A percentile compares a stretch with the other conserved stretches of the same genome.
Conservation (phyloP, 2,888 invertebrate species). For the Cepaea hortensis region DNA sequence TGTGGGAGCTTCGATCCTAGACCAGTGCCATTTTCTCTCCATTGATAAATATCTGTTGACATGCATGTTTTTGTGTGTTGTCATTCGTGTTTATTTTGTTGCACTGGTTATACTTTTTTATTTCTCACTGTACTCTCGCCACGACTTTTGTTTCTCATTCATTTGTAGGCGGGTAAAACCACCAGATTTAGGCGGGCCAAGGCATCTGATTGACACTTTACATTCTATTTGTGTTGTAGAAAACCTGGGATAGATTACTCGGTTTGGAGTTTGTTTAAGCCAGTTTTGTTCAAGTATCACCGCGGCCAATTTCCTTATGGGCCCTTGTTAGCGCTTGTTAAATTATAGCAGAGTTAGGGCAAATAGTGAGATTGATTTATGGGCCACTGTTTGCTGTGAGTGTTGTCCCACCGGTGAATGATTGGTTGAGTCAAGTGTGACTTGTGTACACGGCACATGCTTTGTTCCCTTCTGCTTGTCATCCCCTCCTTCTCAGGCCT, state of each 20-base stretch:
- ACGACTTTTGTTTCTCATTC: no score
- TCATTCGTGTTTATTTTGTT: no score
- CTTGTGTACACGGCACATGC: neutral
- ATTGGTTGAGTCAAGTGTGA: slow-evolving; percentile 1
- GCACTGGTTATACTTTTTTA: no score
- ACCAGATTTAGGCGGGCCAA: no score
- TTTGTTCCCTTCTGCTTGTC: neutral
- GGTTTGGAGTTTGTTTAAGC: neutral
- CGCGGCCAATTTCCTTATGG: neutral
- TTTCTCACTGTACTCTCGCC: no score
- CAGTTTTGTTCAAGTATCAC: neutral
- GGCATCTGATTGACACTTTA: no score
- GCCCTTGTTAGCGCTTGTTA: neutral
- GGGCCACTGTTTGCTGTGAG: neutral
- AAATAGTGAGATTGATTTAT: neutral
- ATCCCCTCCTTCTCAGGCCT: neutral
- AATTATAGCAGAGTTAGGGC: neutral
- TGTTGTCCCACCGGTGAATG: neutral
- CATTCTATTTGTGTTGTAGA: neutral
- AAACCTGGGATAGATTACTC: neutral
- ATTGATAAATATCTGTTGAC: no score
- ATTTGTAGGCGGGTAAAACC: no score
- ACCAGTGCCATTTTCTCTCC: no score
- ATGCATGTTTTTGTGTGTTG: no score
- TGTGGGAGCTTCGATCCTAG: no score